Evolutionary conservation across 2,113 vertebrate species (phyloP), one percentile per base, ranked within the genome.

Genomic region (Epinephelus cyanopodus): DNA sequence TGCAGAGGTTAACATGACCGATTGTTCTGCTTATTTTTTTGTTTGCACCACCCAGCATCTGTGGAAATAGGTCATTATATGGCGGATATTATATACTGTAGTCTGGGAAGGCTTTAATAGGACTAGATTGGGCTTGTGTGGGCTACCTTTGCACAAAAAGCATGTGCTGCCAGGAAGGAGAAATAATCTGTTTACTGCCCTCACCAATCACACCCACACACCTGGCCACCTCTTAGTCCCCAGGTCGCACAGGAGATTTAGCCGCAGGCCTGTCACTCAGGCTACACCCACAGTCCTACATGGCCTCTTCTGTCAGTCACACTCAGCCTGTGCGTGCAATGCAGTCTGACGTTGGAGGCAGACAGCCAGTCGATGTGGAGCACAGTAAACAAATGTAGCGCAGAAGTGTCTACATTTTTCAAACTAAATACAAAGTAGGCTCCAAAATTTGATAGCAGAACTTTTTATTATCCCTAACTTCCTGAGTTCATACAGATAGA

Each of bases 201-300:
- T 73, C 81, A 56, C 77, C 85, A 79, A 77, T 90, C 79, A 84
- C 81, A 37, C 79, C 68, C 77, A 81, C 81, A 67, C 82, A 86
- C 76, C 67, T 69, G 52, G 64, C 75, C 84, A 66, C 62, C 78
- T 83, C 78, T 65, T 47, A 3, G 83, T 91, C 86, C 76, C 83
- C 77, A 39, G 81, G 77, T 76, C 61, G 21, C 86, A 64, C 14
- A 11, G 23, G 69, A 85, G 83, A 71, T 83, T 79, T 77, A 82
- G 82, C 85, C 77, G 56, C 77, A n/a, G 71, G 77, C 64, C 76
- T 84, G 90, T 87, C 92, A 81, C 74, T 87, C 80, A 82, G 71
- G 62, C 83, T 54, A 13, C 58, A 47, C 83, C 87, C 84, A 72
- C 88, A 54, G 57, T 56, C 81, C 85, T 73, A 14, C 77, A 14